These are phyloP conservation scores for Drosophila falleni DNA, from an alignment of 2,888 invertebrate genomes.

Conservation along the genomic window DNA sequence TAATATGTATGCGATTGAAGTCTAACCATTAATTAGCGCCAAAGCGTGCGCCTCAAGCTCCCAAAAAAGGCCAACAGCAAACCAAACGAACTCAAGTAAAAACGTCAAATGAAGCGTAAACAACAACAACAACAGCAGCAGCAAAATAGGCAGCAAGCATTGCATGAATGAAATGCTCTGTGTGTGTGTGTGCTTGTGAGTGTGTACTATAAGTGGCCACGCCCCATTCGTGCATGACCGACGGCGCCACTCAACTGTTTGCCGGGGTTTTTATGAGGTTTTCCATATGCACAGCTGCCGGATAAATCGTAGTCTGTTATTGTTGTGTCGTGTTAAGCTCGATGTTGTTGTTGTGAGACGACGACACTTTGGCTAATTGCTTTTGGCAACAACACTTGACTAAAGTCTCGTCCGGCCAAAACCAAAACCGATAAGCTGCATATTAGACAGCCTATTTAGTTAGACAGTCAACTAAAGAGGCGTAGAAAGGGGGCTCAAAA, in stretches of 20 bases:
- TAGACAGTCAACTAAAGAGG: background rate
- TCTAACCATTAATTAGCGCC: slow-evolving; percentile 67
- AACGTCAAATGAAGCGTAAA: slow-evolving; percentile 76
- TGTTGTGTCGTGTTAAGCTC: slow-evolving; percentile 19
- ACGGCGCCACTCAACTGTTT: slow-evolving; percentile 69
- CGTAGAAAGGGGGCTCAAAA: slow-evolving; percentile 2
- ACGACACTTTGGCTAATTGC: slow-evolving; percentile 76
- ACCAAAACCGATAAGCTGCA: slow-evolving; percentile 44
- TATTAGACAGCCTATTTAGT: slow-evolving; percentile 41
- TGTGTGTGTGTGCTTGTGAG: slow-evolving; percentile 26
- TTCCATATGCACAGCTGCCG: slow-evolving; percentile 52
- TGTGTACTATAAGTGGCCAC: slow-evolving; percentile 48
- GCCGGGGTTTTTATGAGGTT: slow-evolving; percentile 62
- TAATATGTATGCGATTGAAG: slow-evolving; percentile 61
- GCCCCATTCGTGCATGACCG: slow-evolving; percentile 37
- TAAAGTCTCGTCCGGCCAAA: slow-evolving; percentile 25
- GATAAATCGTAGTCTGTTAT: slow-evolving; percentile 29
- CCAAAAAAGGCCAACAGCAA: slow-evolving; percentile 55
- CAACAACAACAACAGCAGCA: slow-evolving; percentile 57
- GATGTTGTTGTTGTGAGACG: slow-evolving; percentile 23
- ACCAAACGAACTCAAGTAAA: slow-evolving; percentile 44
- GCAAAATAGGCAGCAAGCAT: slow-evolving; percentile 22
- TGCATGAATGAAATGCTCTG: slow-evolving; percentile 67
- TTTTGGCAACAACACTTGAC: slow-evolving; percentile 64
- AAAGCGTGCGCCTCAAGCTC: slow-evolving; percentile 42